Conservation (phyloP, 2,888 invertebrate species). For the Sisyra nigra region DNA sequence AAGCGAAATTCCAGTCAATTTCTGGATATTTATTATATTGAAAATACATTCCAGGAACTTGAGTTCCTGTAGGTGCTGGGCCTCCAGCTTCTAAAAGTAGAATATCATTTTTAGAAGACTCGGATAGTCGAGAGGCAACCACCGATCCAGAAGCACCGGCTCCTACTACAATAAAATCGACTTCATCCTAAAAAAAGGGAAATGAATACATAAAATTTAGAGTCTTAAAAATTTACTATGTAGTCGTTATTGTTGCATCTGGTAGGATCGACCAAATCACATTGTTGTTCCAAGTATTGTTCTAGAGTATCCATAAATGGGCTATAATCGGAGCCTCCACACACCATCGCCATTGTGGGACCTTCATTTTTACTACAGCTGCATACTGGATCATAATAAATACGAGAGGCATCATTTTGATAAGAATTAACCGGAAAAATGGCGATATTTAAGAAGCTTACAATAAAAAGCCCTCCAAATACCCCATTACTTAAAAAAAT, state of each 20-base stretch:
- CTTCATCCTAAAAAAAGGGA: conserved; percentile 8
- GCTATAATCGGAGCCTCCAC: too few relatives aligned
- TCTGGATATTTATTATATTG: conserved; percentile 9
- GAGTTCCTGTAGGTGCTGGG: conserved; percentile 9
- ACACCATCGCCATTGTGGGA: too few relatives aligned
- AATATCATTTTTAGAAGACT: conserved; percentile 6
- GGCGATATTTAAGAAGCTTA: too few relatives aligned
- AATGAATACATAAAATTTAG: conserved; percentile 1
- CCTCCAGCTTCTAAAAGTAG: conserved; percentile 11
- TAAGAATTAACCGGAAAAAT: too few relatives aligned
- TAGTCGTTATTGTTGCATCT: neutral
- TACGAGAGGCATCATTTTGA: too few relatives aligned
- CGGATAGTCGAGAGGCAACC: conserved; percentile 11
- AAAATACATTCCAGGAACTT: conserved; percentile 10
- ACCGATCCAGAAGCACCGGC: conserved; percentile 9
- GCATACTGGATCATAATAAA: too few relatives aligned
- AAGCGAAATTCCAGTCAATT: conserved; percentile 9
- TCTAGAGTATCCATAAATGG: neutral
- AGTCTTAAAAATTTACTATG: neutral
- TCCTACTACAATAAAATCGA: conserved; percentile 11
- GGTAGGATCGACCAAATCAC: conserved; percentile 1
- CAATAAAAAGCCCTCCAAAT: too few relatives aligned
- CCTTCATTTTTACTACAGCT: too few relatives aligned
- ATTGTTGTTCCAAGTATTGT: neutral
- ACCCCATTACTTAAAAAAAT: too few relatives aligned